Percentiles rank a stretch among this genome's conserved stretches.
Conservation (phyloP, 2,888 invertebrate genomes). For the Ormyrus labotus region DNA sequence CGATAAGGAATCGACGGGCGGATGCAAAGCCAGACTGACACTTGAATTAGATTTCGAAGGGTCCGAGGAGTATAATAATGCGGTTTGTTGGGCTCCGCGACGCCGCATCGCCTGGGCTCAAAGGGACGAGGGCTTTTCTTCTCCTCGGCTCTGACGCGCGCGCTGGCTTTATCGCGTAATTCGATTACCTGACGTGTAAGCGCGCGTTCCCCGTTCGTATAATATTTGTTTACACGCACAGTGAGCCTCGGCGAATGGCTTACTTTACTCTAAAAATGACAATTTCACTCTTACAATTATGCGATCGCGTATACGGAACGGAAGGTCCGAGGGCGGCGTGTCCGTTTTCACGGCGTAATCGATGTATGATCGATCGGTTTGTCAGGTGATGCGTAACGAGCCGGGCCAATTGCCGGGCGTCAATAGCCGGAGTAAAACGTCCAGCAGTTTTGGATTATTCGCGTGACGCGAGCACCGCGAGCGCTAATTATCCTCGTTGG, state of each 20-base stretch:
- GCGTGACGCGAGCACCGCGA: neutral
- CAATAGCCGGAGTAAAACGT: conserved; percentile 1
- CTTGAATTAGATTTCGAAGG: conserved; percentile 39
- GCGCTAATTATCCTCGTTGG: conserved; percentile 62
- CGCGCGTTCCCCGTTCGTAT: too few species aligned
- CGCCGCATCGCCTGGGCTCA: conserved; percentile 11
- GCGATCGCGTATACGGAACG: neutral
- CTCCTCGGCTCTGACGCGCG: neutral
- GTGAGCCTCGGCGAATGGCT: neutral
- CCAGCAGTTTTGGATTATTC: conserved; percentile 38
- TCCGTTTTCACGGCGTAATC: neutral
- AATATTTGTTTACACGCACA: neutral
- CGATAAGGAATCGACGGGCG: neutral
- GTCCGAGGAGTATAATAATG: conserved; percentile 30
- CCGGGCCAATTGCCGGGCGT: conserved; percentile 34
- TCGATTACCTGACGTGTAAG: conserved; percentile 10
- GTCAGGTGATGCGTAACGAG: conserved; percentile 16
- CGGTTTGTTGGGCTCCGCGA: conserved; percentile 21
- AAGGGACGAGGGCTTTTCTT: conserved; percentile 33
- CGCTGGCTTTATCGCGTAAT: conserved; percentile 23
- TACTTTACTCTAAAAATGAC: too few species aligned
- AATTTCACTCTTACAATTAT: too few species aligned
- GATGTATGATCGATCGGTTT: conserved; percentile 37
- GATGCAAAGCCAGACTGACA: neutral
- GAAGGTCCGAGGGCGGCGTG: neutral